Base-by-base conservation (phyloP, 1,140 invertebrate species). In the Pachypeltis micranthus region DNA sequence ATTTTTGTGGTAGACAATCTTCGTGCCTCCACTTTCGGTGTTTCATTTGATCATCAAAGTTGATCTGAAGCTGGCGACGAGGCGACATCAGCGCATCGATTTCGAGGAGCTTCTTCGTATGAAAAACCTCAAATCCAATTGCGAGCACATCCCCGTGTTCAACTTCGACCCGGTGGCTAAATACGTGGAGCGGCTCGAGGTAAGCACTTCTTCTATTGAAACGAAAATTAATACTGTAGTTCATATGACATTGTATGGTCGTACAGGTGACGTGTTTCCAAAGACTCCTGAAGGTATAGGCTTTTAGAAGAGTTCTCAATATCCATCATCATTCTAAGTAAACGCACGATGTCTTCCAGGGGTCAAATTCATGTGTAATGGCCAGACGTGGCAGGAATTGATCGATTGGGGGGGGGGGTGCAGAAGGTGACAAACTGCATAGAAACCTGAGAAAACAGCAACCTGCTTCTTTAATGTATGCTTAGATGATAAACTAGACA, bases 51-150 rank as follows among this genome's bases (percentile, higher is more conserved):
- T 39, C 7, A 39, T 39, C 16, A 39, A 16, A 16, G 7, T 39
- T 10, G 16, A 39, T 7, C 31, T 16, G 7, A 16, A 39, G 16
- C 7, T 16, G 31, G 31, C 31, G 7, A 39, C 31, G 7, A 7
- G 31, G 31, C 7, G 31, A 16, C 31, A 39, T 39, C 31, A 39
- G 16, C 7, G 16, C 7, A 7, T 39, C 7, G 31, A 39, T 16
- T 39, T 39, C 16, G 7, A 39, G 7, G 31, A 16, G 16, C 7
- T 16, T 10, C 7, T 39, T 16, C 7, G 16, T 16, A 39, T 16
- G 16, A 39, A 39, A 39, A n/a, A n/a, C n/a, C 7, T 39, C 4
- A 12, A 61, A 23, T 65, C 55, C 1, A 64, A 65, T 16, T 29
- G 28, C 19, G 2, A 58, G 7, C 2, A 58, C 12, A 58, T 58